These are phyloP conservation scores for Drosophila neutralis DNA, from an alignment of 2,888 invertebrate genomes.

Conservation along the genomic window DNA sequence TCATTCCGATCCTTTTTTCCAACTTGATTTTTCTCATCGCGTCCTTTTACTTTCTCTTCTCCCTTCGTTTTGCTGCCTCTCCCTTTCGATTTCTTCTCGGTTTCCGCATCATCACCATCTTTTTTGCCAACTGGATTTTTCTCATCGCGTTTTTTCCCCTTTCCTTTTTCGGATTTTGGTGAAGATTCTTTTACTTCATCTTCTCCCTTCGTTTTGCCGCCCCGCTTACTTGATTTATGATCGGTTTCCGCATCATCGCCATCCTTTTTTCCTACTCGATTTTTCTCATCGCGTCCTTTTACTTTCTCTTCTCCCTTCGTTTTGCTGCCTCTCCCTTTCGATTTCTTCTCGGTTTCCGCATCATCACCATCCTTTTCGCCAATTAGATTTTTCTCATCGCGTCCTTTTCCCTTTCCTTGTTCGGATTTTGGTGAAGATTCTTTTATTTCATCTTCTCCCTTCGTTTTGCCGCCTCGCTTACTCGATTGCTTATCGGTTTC, in stretches of 20 bases:
- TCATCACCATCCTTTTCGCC: background rate
- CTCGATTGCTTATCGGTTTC: no score
- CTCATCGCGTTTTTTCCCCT: no score
- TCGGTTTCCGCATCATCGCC: background rate
- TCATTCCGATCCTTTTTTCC: no score
- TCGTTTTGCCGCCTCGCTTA: background rate
- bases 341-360: background rate
- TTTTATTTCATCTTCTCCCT: background rate
- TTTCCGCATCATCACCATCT: no score
- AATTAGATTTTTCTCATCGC: background rate
- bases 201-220: no score
- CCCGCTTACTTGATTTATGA: fast-evolving
- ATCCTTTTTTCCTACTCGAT: background rate
- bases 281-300: background rate
- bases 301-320: background rate
- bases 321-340: background rate
- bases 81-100: no score
- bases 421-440: background rate
- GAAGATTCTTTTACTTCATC: no score
- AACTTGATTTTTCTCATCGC: background rate
- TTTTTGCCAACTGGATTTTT: no score
- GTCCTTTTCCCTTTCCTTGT: background rate
- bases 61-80: background rate
- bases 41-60: background rate
- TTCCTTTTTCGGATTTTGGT: no score